Evolutionary conservation across 2,113 vertebrate genomes (phyloP).

Genomic region (Porphyrio hochstetteri): DNA sequence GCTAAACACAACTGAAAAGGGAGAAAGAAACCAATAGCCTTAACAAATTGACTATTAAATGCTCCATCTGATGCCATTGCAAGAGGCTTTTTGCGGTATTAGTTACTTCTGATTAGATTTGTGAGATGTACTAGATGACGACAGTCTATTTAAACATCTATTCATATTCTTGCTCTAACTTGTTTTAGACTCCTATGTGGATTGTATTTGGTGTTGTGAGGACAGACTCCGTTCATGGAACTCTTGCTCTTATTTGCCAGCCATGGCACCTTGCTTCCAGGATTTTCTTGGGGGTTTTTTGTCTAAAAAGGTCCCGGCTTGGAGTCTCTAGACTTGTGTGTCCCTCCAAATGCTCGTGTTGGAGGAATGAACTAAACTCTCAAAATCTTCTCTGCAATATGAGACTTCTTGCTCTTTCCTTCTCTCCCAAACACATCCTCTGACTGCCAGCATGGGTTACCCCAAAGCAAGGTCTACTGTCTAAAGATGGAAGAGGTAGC

Average conservation of each 20-base stretch:
- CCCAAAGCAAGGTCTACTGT: not conserved
- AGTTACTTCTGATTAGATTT: slow-evolving; percentile 53
- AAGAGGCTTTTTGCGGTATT: slow-evolving; percentile 2
- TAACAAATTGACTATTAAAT: not conserved
- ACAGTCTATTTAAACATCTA: slow-evolving; percentile 32
- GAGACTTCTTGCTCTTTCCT: not conserved
- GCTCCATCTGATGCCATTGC: not conserved
- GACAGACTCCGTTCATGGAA: not conserved
- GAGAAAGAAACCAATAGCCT: not conserved
- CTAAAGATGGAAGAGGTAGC: not conserved
- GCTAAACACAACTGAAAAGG: not conserved
- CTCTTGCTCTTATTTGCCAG: not conserved
- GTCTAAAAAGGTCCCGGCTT: not conserved
- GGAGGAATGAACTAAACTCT: not conserved
- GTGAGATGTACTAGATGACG: not conserved
- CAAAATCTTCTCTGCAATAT: not conserved
- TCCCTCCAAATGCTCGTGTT: not conserved
- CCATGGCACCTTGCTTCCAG: not conserved
- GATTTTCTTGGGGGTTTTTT: not conserved
- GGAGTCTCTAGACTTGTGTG: not conserved
- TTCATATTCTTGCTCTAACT: not conserved
- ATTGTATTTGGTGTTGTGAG: not conserved
- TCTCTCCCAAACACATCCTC: not conserved
- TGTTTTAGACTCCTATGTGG: not conserved
- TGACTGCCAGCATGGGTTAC: not conserved